These are phyloP conservation scores for Chrysolina haemoptera DNA, from an alignment of 2,888 invertebrate genomes.

Conservation along the genomic window DNA sequence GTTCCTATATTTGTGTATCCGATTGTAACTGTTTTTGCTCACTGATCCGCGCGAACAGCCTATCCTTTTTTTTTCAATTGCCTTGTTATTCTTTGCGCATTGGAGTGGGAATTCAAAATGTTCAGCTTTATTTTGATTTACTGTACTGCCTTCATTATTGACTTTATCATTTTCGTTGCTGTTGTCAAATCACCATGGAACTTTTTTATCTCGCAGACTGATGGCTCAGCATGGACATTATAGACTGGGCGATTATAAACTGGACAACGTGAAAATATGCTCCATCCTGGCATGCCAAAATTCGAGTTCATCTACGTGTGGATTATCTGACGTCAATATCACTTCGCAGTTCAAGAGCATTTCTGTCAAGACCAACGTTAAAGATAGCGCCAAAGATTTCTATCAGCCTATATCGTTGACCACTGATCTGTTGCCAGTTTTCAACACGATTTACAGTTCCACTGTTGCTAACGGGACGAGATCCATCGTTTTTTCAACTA, in stretches of 20 bases:
- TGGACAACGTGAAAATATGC: constrained; percentile 50
- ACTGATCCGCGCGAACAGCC: too few species aligned
- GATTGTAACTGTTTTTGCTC: too few species aligned
- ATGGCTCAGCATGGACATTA: constrained; percentile 51
- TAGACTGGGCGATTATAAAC: constrained; percentile 18
- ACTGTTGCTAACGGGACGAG: constrained; percentile 32
- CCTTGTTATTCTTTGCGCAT: too few species aligned
- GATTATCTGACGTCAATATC: constrained; percentile 45
- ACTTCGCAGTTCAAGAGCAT: constrained; percentile 52
- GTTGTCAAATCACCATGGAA: too few species aligned
- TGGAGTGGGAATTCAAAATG: too few species aligned
- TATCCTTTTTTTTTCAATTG: too few species aligned
- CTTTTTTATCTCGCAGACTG: constrained; percentile 20
- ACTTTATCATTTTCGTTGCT: too few species aligned
- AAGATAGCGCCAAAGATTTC: constrained; percentile 38
- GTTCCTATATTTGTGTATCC: too few species aligned
- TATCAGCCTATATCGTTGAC: constrained; percentile 54
- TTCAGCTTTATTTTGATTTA: too few species aligned
- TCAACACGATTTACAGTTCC: constrained; percentile 47
- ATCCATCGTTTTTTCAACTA: constrained; percentile 34
- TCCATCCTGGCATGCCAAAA: constrained; percentile 53
- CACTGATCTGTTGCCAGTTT: constrained; percentile 49
- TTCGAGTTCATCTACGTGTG: constrained; percentile 51
- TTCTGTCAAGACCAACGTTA: constrained; percentile 46
- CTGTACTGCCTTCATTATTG: too few species aligned